Conservation (phyloP, 2,888 invertebrate genomes). For the Platyscelio sp. region DNA sequence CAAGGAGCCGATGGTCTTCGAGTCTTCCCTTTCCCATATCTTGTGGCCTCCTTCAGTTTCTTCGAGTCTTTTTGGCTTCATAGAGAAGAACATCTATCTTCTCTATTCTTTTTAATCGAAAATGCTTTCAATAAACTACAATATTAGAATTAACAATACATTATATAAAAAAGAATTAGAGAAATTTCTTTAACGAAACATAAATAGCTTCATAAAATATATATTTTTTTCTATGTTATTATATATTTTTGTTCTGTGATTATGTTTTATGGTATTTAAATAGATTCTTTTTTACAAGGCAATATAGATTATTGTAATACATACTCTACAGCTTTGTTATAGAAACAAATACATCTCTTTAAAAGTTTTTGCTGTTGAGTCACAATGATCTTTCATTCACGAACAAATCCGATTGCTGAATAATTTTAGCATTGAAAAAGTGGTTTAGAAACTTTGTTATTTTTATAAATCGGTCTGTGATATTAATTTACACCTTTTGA, state of each 20-base stretch:
- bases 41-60: slow-evolving; percentile 69
- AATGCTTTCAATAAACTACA: slow-evolving; percentile 42
- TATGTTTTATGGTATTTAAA: too few relatives aligned
- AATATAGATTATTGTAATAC: too few relatives aligned
- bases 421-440: slow-evolving; percentile 28
- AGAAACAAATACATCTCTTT: slow-evolving; percentile 25
- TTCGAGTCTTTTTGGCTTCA: slow-evolving; percentile 60
- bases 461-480: slow-evolving; percentile 36
- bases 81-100: slow-evolving; percentile 47
- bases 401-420: slow-evolving; percentile 37
- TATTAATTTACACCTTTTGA: slow-evolving; percentile 50
- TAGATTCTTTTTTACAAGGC: too few relatives aligned
- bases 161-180: too few relatives aligned
- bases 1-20: slow-evolving; percentile 85
- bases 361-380: slow-evolving; percentile 28
- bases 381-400: too few relatives aligned
- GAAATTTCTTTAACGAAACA: too few relatives aligned
- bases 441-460: slow-evolving; percentile 48
- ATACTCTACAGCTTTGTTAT: too few relatives aligned
- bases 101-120: slow-evolving; percentile 54
- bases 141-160: slow-evolving; percentile 51
- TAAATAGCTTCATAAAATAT: too few relatives aligned
- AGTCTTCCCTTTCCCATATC: slow-evolving; percentile 74
- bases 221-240: too few relatives aligned
- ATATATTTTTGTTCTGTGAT: too few relatives aligned